A percentile compares a stretch with the other conserved stretches of the same genome.
Conservation (phyloP, 2,113 vertebrate species). For the Misgurnus anguillicaudatus region DNA sequence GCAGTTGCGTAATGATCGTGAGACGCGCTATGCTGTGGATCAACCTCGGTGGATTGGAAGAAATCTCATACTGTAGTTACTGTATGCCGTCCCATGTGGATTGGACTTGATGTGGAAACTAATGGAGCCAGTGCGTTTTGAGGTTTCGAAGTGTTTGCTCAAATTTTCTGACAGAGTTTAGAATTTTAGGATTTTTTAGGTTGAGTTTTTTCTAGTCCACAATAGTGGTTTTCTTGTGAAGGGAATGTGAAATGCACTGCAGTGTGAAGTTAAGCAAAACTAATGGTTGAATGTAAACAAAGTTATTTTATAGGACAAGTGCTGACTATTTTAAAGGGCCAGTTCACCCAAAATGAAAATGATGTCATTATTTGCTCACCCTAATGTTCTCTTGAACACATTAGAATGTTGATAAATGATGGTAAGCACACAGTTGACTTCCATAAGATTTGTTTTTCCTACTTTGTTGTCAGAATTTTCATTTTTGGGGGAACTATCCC, state of each 20-base stretch:
- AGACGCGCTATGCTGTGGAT: conserved; percentile 9
- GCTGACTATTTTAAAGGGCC: too few relatives aligned
- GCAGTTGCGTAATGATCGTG: conserved; percentile 30
- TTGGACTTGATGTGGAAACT: conserved; percentile 7
- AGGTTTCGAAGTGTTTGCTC: neutral
- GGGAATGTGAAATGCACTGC: neutral
- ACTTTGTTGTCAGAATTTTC: too few relatives aligned
- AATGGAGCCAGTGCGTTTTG: neutral
- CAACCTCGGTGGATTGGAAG: conserved; percentile 19
- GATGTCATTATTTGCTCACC: too few relatives aligned
- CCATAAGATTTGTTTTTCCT: too few relatives aligned
- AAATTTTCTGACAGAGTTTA: conserved; percentile 16
- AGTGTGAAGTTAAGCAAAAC: neutral
- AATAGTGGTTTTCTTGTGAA: neutral
- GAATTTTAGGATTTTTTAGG: conserved; percentile 7
- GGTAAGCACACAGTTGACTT: too few relatives aligned
- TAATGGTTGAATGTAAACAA: neutral
- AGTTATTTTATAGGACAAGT: neutral
- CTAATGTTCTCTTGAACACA: too few relatives aligned
- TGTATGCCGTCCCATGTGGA: conserved; percentile 24
- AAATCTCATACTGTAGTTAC: conserved; percentile 23
- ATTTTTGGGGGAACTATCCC: too few relatives aligned
- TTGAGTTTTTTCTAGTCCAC: neutral
- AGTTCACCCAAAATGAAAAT: too few relatives aligned
- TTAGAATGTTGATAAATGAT: too few relatives aligned